Evolutionary conservation across 2,113 vertebrate genomes (phyloP), one percentile per base, ranked within the genome.

Genomic region (Uria lomvia): DNA sequence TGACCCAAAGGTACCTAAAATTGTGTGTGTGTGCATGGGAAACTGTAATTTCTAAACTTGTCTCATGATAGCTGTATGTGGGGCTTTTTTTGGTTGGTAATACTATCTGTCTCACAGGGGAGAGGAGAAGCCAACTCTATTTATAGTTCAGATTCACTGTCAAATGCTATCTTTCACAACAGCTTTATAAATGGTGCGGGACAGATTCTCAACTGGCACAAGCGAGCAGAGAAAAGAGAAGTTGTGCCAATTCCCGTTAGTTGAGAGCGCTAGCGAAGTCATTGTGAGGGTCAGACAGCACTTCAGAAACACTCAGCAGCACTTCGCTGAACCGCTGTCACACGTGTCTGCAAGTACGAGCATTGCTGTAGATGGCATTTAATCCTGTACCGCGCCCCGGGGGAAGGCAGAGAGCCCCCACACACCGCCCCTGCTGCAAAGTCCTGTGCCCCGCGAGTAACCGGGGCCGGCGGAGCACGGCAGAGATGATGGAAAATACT

Each of bases 131-230:
- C 94, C 96, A 82, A 34, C 45, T 74, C 84, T 97, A 96, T 96
- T 96, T 96, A 93, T 96, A 96, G 92, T 43, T 72, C 74, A 79
- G 56, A 87, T 79, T 92, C 74, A 24, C 94, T 96, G 93, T 95
- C 96, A 90, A 96, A 67, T 66, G 66, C 94, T 87, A 6, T 94
- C 87, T 97, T 88, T 76, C 90, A 78, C 84, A 79, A 60, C 53
- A 52, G 93, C 88, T 90, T 95, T 94, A 85, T 91, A 97, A 92
- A 94, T 76, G 81, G 90, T 87, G 77, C 8, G 3, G 95, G 93
- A 88, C 90, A 91, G 73, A 78, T 86, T 79, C 89, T 92, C 59
- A 71, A 50, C 73, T 80, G 91, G 86, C 86, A 92, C n/a, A n/a
- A 52, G 76, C 0, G 0, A 77, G 76, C 79, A 84, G 83, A 77